These are phyloP conservation scores for Podilymbus podiceps DNA, from an alignment of 2,113 vertebrate genomes.

Conservation along the genomic window DNA sequence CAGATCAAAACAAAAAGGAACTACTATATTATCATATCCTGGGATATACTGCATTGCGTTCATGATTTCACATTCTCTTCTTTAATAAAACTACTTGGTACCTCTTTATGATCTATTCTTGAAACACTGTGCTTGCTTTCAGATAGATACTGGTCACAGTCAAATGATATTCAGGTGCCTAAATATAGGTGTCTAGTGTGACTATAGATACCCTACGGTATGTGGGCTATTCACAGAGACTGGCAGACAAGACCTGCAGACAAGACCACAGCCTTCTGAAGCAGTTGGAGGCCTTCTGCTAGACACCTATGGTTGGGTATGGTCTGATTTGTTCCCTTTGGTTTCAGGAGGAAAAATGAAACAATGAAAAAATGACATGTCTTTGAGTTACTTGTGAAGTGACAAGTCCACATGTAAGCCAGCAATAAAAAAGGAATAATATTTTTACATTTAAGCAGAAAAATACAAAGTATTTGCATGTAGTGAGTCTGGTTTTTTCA, in stretches of 20 bases:
- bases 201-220: background rate
- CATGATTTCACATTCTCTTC: background rate
- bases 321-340: background rate
- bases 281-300: background rate
- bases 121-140: background rate
- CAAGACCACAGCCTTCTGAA: background rate
- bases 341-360: background rate
- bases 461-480: background rate
- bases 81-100: background rate
- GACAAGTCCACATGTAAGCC: background rate
- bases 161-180: background rate
- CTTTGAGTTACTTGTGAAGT: background rate
- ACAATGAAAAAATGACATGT: fast-evolving
- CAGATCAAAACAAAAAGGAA: background rate
- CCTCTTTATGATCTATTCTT: background rate
- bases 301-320: background rate
- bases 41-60: background rate
- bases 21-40: background rate
- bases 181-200: background rate
- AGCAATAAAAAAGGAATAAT: background rate
- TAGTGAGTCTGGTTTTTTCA: background rate
- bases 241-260: background rate
- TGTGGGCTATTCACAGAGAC: background rate
- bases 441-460: background rate
- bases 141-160: background rate